These are phyloP conservation scores for Cosmia trapezina DNA, from an alignment of 2,888 invertebrate genomes.

Conservation along the genomic window DNA sequence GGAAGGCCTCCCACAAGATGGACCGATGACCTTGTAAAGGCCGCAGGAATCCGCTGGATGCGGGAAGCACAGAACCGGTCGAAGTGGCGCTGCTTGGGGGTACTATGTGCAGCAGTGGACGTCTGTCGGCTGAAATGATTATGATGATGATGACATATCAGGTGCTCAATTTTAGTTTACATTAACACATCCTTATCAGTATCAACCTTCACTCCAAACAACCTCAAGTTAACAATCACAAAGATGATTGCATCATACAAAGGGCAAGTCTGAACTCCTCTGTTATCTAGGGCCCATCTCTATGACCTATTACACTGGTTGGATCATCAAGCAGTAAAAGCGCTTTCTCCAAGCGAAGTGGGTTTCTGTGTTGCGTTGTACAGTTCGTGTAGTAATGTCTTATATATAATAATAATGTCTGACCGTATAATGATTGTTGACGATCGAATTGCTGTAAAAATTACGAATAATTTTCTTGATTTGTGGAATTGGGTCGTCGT, in stretches of 20 bases:
- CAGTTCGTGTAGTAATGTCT: conserved; percentile 43
- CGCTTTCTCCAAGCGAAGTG: conserved; percentile 79
- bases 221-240: conserved; percentile 9
- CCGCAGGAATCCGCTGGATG: too few relatives aligned
- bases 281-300: conserved; percentile 69
- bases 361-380: conserved; percentile 69
- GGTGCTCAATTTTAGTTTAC: neutral
- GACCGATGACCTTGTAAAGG: too few relatives aligned
- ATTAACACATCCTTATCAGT: neutral
- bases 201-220: neutral
- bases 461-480: conserved; percentile 43
- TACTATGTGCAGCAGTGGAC: too few relatives aligned
- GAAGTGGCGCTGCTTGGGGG: too few relatives aligned
- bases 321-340: conserved; percentile 79
- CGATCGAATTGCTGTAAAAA: conserved; percentile 44
- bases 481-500: conserved; percentile 40
- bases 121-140: too few relatives aligned
- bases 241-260: conserved; percentile 46
- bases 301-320: conserved; percentile 83
- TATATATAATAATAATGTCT: conserved; percentile 53
- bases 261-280: conserved; percentile 35
- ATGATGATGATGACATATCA: too few relatives aligned
- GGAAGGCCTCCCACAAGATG: too few relatives aligned
- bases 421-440: conserved; percentile 46
- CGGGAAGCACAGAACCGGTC: too few relatives aligned